Evolutionary conservation across 2,797 vertebrate genomes (phyloP).

Genomic region (Rhinichthys osculus): DNA sequence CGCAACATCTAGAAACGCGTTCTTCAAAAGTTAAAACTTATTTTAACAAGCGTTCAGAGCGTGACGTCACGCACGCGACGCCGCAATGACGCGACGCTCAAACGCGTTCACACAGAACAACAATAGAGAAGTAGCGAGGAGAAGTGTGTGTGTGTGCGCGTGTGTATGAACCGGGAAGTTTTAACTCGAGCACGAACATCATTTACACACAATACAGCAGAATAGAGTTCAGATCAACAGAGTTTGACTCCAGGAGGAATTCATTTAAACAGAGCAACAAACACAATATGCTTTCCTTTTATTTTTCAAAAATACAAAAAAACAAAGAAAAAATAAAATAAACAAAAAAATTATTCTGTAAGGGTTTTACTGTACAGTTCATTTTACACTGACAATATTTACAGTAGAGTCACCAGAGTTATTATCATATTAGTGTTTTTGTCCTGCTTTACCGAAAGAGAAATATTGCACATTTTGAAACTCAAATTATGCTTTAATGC

Average conservation of each 20-base stretch:
- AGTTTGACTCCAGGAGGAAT: background rate
- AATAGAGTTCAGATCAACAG: constrained; percentile 20
- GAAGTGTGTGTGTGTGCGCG: background rate
- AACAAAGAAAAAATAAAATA: constrained; percentile 60
- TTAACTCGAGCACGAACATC: background rate
- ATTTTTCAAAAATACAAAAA: background rate
- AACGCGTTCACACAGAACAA: no score
- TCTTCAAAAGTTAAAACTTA: no score
- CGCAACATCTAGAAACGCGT: no score
- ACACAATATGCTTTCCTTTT: constrained; percentile 8
- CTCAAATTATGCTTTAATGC: no score
- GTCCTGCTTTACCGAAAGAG: background rate
- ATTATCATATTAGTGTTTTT: background rate
- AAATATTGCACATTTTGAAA: no score
- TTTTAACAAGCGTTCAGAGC: no score
- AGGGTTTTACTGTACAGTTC: constrained; percentile 76
- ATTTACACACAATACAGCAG: constrained; percentile 33
- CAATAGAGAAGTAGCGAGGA: no score
- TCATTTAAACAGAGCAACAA: constrained; percentile 34
- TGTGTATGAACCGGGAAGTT: background rate
- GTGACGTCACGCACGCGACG: no score
- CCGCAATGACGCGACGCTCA: no score
- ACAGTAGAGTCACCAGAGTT: constrained; percentile 39
- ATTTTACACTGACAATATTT: constrained; percentile 68
- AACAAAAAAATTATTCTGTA: constrained; percentile 69